These are phyloP conservation scores for Drosophila neutralis DNA, from an alignment of 2,888 invertebrate species.

Conservation along the genomic window DNA sequence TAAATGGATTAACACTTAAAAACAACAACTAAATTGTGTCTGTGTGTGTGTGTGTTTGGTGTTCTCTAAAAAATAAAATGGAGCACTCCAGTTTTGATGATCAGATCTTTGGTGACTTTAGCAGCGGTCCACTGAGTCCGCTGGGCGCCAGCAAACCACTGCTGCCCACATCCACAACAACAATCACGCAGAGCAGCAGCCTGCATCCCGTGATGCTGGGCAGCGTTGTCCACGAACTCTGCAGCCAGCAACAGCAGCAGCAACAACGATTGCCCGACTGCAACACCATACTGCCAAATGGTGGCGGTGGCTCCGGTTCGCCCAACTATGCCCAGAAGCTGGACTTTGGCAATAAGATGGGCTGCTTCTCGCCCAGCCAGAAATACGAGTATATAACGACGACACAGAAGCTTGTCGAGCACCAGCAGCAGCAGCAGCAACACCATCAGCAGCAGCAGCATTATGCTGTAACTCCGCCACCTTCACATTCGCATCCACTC, in stretches of 20 bases:
- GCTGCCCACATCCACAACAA: slow-evolving; percentile 85
- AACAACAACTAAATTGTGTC: slow-evolving; percentile 78
- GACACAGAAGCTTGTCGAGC: slow-evolving; percentile 79
- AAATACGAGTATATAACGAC: slow-evolving; percentile 84
- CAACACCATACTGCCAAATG: slow-evolving; percentile 83
- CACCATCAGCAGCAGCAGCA: slow-evolving; percentile 41
- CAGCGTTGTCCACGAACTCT: slow-evolving; percentile 78
- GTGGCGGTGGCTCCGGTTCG: slow-evolving; percentile 72
- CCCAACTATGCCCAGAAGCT: slow-evolving; percentile 84
- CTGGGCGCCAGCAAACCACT: slow-evolving; percentile 83
- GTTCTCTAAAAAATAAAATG: slow-evolving; percentile 84
- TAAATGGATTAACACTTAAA: slow-evolving; percentile 72
- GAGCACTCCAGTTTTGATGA: slow-evolving; percentile 91
- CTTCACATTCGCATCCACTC: slow-evolving; percentile 47
- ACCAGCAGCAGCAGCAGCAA: slow-evolving; percentile 68
- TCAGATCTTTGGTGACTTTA: slow-evolving; percentile 91
- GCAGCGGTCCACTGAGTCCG: slow-evolving; percentile 87
- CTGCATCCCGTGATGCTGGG: slow-evolving; percentile 89
- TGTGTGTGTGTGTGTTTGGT: slow-evolving; percentile 15
- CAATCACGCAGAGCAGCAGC: slow-evolving; percentile 39
- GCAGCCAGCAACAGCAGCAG: slow-evolving; percentile 69
- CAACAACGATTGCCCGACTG: slow-evolving; percentile 84
- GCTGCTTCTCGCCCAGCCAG: slow-evolving; percentile 84
- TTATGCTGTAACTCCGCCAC: slow-evolving; percentile 78
- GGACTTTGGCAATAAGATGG: slow-evolving; percentile 83